phyloP scores from a whole-genome alignment of 2,888 invertebrate genomes.

The Meiosimyza decipiens region DNA sequence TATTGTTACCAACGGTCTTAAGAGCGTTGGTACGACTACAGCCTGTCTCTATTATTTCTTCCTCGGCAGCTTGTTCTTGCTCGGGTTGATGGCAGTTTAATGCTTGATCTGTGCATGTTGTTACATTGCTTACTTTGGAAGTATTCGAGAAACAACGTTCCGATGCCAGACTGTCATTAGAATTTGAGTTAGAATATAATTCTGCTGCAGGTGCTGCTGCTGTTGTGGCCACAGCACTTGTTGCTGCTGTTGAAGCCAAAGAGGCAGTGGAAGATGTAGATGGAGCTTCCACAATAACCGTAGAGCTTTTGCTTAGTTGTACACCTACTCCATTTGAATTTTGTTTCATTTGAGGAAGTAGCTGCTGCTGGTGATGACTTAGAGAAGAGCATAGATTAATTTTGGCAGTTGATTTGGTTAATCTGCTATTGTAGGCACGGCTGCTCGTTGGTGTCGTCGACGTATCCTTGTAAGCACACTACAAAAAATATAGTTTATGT shows the following conservation, averaged over 20 bases:
- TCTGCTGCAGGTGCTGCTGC: slow-evolving; percentile 43
- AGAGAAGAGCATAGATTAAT: slow-evolving; percentile 62
- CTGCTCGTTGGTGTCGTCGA: slow-evolving; percentile 66
- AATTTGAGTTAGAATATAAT: slow-evolving; percentile 61
- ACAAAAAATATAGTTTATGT: slow-evolving; percentile 18
- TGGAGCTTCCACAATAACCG: slow-evolving; percentile 49
- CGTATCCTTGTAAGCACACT: slow-evolving; percentile 63
- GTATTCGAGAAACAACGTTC: slow-evolving; percentile 47
- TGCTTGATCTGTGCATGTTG: slow-evolving; percentile 44
- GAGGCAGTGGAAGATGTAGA: slow-evolving; percentile 40
- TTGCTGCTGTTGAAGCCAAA: slow-evolving; percentile 21
- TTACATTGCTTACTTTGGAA: slow-evolving; percentile 43
- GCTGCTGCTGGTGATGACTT: slow-evolving; percentile 49
- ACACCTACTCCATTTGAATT: slow-evolving; percentile 12
- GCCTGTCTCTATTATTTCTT: slow-evolving; percentile 45
- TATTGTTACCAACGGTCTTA: slow-evolving; percentile 42
- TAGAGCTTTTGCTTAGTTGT: slow-evolving; percentile 36
- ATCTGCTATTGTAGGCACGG: slow-evolving; percentile 60
- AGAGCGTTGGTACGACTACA: slow-evolving; percentile 58
- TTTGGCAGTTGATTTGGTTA: slow-evolving; percentile 67
- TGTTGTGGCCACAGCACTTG: slow-evolving; percentile 15
- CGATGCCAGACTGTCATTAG: slow-evolving; percentile 60
- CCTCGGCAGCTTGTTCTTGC: slow-evolving; percentile 39
- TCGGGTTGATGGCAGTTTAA: slow-evolving; percentile 41
- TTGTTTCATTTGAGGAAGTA: slow-evolving; percentile 39